Base-by-base conservation (phyloP, 2,888 invertebrate genomes). In the Ophioninae sp. region DNA sequence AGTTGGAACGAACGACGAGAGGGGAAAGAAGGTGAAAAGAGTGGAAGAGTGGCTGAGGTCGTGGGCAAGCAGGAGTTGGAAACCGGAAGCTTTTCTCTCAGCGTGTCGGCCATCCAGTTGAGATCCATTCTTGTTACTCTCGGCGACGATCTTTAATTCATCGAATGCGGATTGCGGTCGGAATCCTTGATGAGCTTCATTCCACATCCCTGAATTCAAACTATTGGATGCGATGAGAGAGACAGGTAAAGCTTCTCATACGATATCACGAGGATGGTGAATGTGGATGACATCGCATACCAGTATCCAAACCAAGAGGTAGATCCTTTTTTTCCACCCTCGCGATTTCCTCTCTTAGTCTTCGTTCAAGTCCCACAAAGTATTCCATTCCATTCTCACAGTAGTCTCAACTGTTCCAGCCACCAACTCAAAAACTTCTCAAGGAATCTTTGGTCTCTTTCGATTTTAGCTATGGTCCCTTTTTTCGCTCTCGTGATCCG, bases 161-260 rank as follows among this genome's bases (percentile, higher is more conserved):
- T 92, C 91, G 91, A 91, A 91, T 91, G 90, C 92, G 92, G 92
- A 91, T 92, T 91, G 92, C 89, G 90, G 92, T 87, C 89, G 92
- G 92, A 92, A 92, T 92, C 89, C 89, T 88, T 91, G 91, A 92
- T 92, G 91, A 92, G 92, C 90, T 91, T 91, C 91, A 92, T 92
- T 92, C 91, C 92, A 91, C 91, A 90, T 92, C 91, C 90, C 89
- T 90, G 90, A 90, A 90, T 89, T 89, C 89, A 87, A 92, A 90
- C 91, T 91, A 91, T 92, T 90, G 91, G 91, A 91, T 91, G 86
- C 89, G 91, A 91, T 91, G 86, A 82, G 85, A 82, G 90, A 91
- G 50, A 56, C 13, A 61, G 67, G 41, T 62, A 79, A 74, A 90
- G 90, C 90, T 91, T 91, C 91, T 91, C 90, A 90, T 91, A 89